Evolutionary conservation across 1,140 invertebrate genomes (phyloP), one percentile per base, ranked within the genome.

Genomic region (Brachionus sp.): DNA sequence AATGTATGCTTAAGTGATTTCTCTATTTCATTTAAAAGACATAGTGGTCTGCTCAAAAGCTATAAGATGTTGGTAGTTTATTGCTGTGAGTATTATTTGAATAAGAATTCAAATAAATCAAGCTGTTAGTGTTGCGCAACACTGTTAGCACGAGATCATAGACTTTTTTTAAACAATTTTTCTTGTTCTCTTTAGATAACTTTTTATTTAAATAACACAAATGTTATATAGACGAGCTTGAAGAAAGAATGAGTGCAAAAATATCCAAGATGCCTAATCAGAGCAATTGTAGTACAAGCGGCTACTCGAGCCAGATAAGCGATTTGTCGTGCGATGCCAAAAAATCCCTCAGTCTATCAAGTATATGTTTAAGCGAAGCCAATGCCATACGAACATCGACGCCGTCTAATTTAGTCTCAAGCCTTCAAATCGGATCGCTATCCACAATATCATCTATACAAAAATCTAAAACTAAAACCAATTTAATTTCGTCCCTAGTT

Each of bases 241-340:
- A 19, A 19, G 16, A 13, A n/a, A n/a, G n/a, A 50, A 57, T 57
- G 50, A 16, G 19, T 9, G 50, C 7, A 4, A 57, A 57, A 23
- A 25, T 57, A 23, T 57, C 50, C 50, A 57, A 57, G 9, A 16
- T 9, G 16, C n/a, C 50, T 57, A 57, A 57, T 19, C 50, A 57
- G 7, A 70, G 39, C 39, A 75, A 75, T 46, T 75, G 70, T 33
- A 75, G 70, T 39, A 75, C 70, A n/a, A 75, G 70, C 44, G 70
- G 70, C 19, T 75, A 75, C 10, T 75, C 70, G 25, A 75, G 70
- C 25, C 70, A 75, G 29, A 50, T 75, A 29, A 75, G 70, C 39
- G 70, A 57, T 7, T 57, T 57, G 16, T 57, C 50, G n/a, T 23
- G 16, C 50, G 50, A 57, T 25, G 50, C 16, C n/a, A 57, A 23